A percentile compares a stretch with the other conserved stretches of the same genome.
phyloP scores from a whole-genome alignment of 2,888 invertebrate genomes.

The Anticlea derivata region DNA sequence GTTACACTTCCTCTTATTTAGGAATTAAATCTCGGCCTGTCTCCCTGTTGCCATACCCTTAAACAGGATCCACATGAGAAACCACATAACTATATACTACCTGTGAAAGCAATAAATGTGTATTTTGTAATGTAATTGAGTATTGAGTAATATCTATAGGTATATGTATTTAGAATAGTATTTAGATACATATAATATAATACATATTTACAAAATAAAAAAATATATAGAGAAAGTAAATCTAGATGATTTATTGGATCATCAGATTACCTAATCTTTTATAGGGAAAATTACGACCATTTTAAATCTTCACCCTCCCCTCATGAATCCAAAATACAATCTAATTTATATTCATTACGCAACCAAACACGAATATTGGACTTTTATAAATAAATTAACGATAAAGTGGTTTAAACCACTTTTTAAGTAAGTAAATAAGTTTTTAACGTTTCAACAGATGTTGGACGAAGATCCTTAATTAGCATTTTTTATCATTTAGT shows the following conservation, averaged over 20 bases:
- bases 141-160: too few relatives aligned
- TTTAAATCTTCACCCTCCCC: conserved; percentile 10
- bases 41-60: too few relatives aligned
- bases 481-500: conserved; percentile 17
- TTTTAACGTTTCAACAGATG: conserved; percentile 8
- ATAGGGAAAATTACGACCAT: conserved; percentile 12
- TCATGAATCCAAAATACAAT: conserved; percentile 17
- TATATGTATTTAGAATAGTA: too few relatives aligned
- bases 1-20: too few relatives aligned
- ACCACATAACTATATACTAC: too few relatives aligned
- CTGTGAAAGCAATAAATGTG: too few relatives aligned
- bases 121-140: too few relatives aligned
- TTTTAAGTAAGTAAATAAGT: not conserved
- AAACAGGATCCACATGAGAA: too few relatives aligned
- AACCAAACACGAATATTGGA: conserved; percentile 16
- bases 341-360: conserved; percentile 25
- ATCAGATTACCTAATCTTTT: conserved; percentile 20
- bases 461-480: not conserved
- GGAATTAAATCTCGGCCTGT: too few relatives aligned
- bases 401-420: too few relatives aligned
- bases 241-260: conserved; percentile 4
- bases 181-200: too few relatives aligned
- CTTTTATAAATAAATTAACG: conserved; percentile 8
- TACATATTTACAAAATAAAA: too few relatives aligned
- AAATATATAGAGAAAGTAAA: conserved; percentile 1